Conservation (phyloP, 2,113 vertebrate genomes). For the Probosciger aterrimus region DNA sequence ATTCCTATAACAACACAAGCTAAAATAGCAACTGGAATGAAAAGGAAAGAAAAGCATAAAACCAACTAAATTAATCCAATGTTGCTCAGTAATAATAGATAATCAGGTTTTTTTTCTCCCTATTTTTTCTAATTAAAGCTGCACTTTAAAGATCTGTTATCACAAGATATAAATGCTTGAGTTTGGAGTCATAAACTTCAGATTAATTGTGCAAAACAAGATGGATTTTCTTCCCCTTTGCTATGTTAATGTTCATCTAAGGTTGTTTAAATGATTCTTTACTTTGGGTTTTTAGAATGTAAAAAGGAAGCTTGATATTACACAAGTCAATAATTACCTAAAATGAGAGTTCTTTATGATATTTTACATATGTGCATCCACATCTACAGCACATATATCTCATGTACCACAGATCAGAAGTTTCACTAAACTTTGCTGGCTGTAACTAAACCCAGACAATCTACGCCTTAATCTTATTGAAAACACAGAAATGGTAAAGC, state of each 20-base stretch:
- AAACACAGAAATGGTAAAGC: neutral
- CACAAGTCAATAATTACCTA: neutral
- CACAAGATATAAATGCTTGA: neutral
- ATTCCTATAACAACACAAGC: neutral
- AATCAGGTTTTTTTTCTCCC: neutral
- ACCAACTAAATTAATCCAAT: neutral
- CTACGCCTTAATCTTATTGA: neutral
- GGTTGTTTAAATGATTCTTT: neutral
- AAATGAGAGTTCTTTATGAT: neutral
- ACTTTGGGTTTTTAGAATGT: neutral
- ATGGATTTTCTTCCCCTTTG: neutral
- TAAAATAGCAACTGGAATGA: constrained; percentile 19
- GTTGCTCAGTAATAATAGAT: neutral
- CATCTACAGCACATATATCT: neutral
- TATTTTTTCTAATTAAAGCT: neutral
- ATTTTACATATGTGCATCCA: neutral
- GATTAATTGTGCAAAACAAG: neutral
- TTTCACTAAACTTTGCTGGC: neutral
- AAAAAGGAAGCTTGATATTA: neutral
- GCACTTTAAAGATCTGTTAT: neutral
- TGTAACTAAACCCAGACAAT: neutral
- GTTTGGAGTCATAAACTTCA: neutral
- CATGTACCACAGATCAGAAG: neutral
- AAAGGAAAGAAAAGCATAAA: neutral
- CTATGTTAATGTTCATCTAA: neutral